Conservation (phyloP, 2,113 vertebrate species). For the Willisornis vidua region DNA sequence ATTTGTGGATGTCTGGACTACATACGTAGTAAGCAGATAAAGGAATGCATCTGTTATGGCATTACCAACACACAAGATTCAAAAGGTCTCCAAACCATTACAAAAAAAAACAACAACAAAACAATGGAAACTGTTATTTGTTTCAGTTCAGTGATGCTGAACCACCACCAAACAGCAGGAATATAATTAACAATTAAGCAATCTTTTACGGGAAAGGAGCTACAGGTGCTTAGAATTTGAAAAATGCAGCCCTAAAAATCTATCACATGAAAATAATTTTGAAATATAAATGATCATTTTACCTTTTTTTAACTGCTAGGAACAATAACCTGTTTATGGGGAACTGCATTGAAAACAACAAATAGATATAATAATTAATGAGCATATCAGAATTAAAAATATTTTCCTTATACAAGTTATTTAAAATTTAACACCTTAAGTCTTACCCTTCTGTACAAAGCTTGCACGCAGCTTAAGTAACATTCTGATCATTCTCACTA, state of each 20-base stretch:
- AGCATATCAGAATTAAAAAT: slow-evolving; percentile 76
- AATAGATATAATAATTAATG: slow-evolving; percentile 79
- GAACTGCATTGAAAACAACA: slow-evolving; percentile 44
- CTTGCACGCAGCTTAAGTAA: slow-evolving; percentile 71
- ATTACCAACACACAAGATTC: neutral
- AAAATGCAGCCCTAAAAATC: slow-evolving; percentile 31
- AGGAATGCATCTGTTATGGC: slow-evolving; percentile 28
- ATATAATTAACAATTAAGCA: neutral
- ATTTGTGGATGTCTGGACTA: neutral
- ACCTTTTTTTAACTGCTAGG: slow-evolving; percentile 42
- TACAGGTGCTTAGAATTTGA: slow-evolving; percentile 5
- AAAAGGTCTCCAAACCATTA: neutral
- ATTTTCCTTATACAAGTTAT: slow-evolving; percentile 78
- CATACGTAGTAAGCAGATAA: neutral
- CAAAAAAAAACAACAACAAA: neutral
- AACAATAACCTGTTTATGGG: slow-evolving; percentile 40
- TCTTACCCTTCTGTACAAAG: slow-evolving; percentile 81
- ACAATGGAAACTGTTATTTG: neutral
- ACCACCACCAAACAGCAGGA: neutral
- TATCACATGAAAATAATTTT: slow-evolving; percentile 15
- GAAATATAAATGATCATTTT: slow-evolving; percentile 44
- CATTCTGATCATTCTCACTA: slow-evolving; percentile 72
- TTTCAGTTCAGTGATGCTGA: slow-evolving; percentile 32
- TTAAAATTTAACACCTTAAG: slow-evolving; percentile 79
- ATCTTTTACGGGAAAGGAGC: neutral